Evolutionary conservation across 2,888 invertebrate genomes (phyloP), one percentile per base, ranked within the genome.

Genomic region (Apamea sordens): DNA sequence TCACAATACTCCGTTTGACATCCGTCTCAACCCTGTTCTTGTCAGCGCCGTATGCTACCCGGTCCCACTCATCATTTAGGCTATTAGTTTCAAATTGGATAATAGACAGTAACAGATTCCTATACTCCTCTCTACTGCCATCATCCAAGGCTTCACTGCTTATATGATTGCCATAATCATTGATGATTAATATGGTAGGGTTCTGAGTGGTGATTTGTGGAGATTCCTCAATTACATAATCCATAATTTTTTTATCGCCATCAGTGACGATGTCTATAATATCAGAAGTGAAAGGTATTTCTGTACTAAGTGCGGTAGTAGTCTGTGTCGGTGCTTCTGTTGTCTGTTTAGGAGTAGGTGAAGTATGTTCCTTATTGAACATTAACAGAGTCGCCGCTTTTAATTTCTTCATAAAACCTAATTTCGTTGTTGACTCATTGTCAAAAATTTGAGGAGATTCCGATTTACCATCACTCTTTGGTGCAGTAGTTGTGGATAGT

Each of bases 31-130:
- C 74, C 18, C 36, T 74, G 0, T 36, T 63, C 2, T 0, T 47
- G 7, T 36, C 64, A 18, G 36, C 69, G 1, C 47, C 53, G n/a
- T 83, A 83, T 6, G 86, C 88, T 61, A 89, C 77, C 47, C 67
- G 86, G 3, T 80, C 69, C 89, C 89, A 90, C 75, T 92, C 92
- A 15, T 83, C 79, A 64, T 89, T 90, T 0, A 92, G 50, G 61
- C 84, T 90, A 47, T 91, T 89, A 0, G 90, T 90, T 88, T 94
- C 93, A 80, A 88, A 93, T 81, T 92, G 90, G 36, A 94, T 90
- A 73, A 94, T 86, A 13, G 93, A 92, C 5, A 92, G 74, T 0
- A 94, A 80, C 13, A 94, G 84, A 84, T 88, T 91, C 61, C 84
- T 91, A 28, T 85, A 85, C 2, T 78, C 78, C 1, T 86, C 79